phyloP scores from a whole-genome alignment of 1,140 invertebrate genomes.

The Ooceraea biroi region DNA sequence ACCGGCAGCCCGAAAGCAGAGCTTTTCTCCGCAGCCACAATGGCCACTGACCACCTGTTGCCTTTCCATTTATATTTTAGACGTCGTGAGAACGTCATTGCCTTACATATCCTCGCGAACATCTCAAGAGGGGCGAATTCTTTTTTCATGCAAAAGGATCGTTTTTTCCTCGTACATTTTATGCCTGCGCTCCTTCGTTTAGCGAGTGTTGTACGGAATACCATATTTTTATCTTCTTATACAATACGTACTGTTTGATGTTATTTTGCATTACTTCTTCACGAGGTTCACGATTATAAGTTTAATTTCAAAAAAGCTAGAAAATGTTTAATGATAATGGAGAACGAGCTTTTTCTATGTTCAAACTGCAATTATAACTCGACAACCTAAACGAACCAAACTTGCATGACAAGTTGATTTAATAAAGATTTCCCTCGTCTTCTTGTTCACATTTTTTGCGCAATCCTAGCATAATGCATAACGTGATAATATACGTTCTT shows the following conservation, averaged over 20 bases:
- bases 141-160: slow-evolving; percentile 31
- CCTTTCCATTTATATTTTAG: slow-evolving; percentile 85
- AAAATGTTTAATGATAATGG: background rate
- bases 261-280: slow-evolving; percentile 5
- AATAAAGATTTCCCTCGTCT: background rate
- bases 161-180: slow-evolving; percentile 19
- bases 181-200: background rate
- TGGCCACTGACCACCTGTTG: slow-evolving; percentile 85
- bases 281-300: background rate
- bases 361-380: background rate
- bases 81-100: slow-evolving; percentile 74
- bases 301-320: too few species aligned
- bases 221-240: background rate
- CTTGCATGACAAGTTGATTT: background rate
- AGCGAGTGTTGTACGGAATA: background rate
- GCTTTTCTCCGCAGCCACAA: slow-evolving; percentile 81
- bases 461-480: background rate
- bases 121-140: slow-evolving; percentile 45
- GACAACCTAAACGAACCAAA: background rate
- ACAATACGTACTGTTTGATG: background rate
- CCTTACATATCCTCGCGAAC: slow-evolving; percentile 76
- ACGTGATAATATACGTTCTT: slow-evolving; percentile 39
- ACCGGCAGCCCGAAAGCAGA: slow-evolving; percentile 77
- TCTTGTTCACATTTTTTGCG: too few species aligned
- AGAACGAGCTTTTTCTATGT: background rate